Conservation (phyloP, 2,113 vertebrate genomes). For the Struthio camelus region DNA sequence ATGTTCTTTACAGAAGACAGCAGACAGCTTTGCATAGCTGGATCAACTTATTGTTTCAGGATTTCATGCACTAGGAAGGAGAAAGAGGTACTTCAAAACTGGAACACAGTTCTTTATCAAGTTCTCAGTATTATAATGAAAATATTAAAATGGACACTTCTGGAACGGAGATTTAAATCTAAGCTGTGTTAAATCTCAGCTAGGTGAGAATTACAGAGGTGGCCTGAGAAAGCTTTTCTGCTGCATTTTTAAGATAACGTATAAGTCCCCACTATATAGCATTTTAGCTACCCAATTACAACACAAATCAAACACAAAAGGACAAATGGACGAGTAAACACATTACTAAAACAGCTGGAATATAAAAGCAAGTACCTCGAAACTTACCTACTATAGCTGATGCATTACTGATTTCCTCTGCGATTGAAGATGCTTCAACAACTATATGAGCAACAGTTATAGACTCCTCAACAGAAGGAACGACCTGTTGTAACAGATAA, state of each 20-base stretch:
- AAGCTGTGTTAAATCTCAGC: rapidly evolving
- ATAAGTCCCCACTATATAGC: neutral
- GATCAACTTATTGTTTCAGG: neutral
- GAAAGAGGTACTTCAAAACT: neutral
- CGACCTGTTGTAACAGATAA: slow-evolving; percentile 52
- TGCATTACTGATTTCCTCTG: slow-evolving; percentile 62
- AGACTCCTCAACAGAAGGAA: slow-evolving; percentile 73
- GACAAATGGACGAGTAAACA: rapidly evolving
- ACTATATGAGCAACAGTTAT: slow-evolving; percentile 80
- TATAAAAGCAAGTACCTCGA: rapidly evolving
- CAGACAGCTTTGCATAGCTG: neutral
- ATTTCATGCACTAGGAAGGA: rapidly evolving
- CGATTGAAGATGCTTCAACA: slow-evolving; percentile 74
- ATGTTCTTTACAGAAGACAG: neutral
- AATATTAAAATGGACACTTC: rapidly evolving
- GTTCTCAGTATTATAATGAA: neutral
- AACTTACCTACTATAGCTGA: slow-evolving; percentile 76
- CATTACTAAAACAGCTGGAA: neutral
- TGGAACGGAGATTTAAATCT: neutral
- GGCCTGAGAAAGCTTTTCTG: neutral
- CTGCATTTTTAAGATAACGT: rapidly evolving
- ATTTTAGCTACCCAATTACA: rapidly evolving
- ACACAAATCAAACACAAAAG: rapidly evolving
- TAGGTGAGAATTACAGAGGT: neutral
- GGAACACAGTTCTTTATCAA: rapidly evolving